Conservation (phyloP, 2,113 vertebrate genomes). For the Empidonax alnorum region DNA sequence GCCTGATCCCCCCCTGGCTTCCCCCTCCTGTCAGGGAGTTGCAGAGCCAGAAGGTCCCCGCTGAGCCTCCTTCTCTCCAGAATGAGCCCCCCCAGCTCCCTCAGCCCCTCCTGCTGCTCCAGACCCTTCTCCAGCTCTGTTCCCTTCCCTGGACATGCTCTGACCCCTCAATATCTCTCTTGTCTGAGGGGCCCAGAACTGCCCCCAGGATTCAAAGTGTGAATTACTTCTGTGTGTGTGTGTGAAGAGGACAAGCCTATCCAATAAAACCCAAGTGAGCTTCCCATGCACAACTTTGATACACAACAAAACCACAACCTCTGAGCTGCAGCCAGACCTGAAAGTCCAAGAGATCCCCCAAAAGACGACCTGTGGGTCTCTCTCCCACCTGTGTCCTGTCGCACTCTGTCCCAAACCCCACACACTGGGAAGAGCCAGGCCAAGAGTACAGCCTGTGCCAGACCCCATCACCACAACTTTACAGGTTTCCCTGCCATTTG, state of each 20-base stretch:
- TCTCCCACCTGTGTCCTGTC: neutral
- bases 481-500: neutral
- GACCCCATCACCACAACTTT: neutral
- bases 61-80: neutral
- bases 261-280: neutral
- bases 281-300: neutral
- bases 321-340: neutral
- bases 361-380: accelerated
- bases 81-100: neutral
- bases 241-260: neutral
- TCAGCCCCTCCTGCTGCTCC: neutral
- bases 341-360: neutral
- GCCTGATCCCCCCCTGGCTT: accelerated
- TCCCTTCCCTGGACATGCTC: neutral
- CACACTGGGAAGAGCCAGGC: accelerated
- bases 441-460: neutral
- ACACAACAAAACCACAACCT: neutral
- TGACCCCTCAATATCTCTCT: accelerated
- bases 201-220: accelerated
- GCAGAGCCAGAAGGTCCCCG: neutral
- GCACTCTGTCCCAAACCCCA: neutral
- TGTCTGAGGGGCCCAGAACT: neutral
- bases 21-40: neutral
- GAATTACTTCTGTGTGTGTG: neutral
- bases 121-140: neutral